phyloP scores from a whole-genome alignment of 23 tunicate species.

The Aplidium turbinatum region DNA sequence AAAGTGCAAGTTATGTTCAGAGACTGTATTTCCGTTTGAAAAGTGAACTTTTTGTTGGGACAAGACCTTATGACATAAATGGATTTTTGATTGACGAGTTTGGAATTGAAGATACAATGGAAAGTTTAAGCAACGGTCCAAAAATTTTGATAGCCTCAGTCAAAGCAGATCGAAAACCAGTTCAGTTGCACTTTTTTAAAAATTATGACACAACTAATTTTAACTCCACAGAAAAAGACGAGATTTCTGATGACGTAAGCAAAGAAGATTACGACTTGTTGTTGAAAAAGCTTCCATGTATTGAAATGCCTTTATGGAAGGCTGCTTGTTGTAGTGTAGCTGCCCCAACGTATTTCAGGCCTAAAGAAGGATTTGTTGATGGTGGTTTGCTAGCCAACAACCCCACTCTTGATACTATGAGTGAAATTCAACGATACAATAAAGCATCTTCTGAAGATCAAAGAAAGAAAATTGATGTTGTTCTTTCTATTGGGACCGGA shows the following conservation, averaged over 20 bases:
- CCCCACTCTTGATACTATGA: constrained; percentile 87
- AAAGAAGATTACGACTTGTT: constrained; percentile 13
- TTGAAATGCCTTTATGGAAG: constrained; percentile 65
- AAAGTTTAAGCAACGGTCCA: constrained; percentile 40
- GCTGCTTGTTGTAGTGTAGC: constrained; percentile 90
- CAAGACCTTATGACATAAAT: constrained; percentile 92
- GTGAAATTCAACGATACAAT: constrained; percentile 73
- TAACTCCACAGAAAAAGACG: not conserved
- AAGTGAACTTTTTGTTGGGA: constrained; percentile 70
- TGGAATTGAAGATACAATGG: constrained; percentile 71
- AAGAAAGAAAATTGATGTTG: no score
- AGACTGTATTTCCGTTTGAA: constrained; percentile 81
- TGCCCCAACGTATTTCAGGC: constrained; percentile 91
- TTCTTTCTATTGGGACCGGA: no score
- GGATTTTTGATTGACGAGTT: constrained; percentile 62
- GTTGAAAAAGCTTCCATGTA: constrained; percentile 1
- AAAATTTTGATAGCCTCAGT: constrained; percentile 68
- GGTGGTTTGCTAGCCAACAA: constrained; percentile 97
- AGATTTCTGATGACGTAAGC: constrained; percentile 31
- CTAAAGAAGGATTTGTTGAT: constrained; percentile 84
- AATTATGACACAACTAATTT: no score
- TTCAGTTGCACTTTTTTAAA: constrained; percentile 67
- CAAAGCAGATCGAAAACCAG: constrained; percentile 87
- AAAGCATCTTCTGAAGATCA: no score
- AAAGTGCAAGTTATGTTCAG: constrained; percentile 77